Evolutionary conservation across 2,888 invertebrate genomes (phyloP).

Genomic region (Epiblema foenella): DNA sequence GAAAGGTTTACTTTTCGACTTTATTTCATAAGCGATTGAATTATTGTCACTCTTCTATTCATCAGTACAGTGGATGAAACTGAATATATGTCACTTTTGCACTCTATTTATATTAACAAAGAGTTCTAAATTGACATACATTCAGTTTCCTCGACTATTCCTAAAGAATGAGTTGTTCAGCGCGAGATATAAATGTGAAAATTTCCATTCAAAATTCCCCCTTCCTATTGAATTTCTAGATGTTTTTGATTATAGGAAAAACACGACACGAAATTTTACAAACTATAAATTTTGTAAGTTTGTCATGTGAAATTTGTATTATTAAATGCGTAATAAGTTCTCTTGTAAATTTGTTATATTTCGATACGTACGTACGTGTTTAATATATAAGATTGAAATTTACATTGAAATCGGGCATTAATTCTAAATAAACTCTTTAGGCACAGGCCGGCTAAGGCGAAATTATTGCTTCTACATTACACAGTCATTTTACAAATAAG

Average conservation of each 20-base stretch:
- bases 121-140: no score
- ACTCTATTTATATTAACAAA: no score
- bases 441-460: constrained; percentile 74
- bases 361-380: not conserved
- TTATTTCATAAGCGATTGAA: not conserved
- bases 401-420: not conserved
- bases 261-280: not conserved
- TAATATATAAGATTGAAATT: not conserved
- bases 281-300: not conserved
- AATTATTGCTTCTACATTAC: constrained; percentile 73
- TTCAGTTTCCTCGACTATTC: not conserved
- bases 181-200: constrained; percentile 2
- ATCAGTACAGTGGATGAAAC: no score
- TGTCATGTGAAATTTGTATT: not conserved
- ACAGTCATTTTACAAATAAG: constrained; percentile 37
- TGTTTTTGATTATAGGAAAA: no score
- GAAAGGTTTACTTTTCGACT: no score
- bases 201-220: not conserved
- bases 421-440: not conserved
- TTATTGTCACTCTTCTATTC: constrained; percentile 4
- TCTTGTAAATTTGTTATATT: not conserved
- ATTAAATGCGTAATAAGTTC: no score
- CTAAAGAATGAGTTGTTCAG: not conserved
- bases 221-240: not conserved
- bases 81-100: no score